Evolutionary conservation across 2,797 vertebrate genomes (phyloP).

Genomic region (Thaleichthys pacificus): DNA sequence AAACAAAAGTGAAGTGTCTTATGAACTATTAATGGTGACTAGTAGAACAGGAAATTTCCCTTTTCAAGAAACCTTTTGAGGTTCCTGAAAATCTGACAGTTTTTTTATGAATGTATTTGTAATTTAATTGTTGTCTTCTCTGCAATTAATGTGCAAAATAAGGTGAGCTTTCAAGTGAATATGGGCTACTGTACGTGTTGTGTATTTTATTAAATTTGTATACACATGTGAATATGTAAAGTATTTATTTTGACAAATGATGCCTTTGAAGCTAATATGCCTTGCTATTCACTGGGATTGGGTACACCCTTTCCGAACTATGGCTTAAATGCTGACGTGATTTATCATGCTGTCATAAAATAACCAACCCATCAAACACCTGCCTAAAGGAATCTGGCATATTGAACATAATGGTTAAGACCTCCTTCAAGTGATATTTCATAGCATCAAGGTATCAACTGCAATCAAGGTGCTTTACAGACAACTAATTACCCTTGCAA

Average conservation of each 20-base stretch:
- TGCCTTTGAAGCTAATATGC: slow-evolving; percentile 50
- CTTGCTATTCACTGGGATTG: slow-evolving; percentile 45
- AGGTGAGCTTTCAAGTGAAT: slow-evolving; percentile 98
- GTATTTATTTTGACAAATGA: slow-evolving; percentile 86
- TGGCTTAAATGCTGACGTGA: slow-evolving; percentile 30
- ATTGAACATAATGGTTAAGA: slow-evolving; percentile 15
- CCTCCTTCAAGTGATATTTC: slow-evolving; percentile 27
- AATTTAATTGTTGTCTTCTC: slow-evolving; percentile 96
- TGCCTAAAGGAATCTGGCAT: slow-evolving; percentile 35
- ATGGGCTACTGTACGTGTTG: slow-evolving; percentile 93
- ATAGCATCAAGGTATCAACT: slow-evolving; percentile 6
- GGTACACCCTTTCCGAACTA: slow-evolving; percentile 53
- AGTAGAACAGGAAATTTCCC: slow-evolving; percentile 88
- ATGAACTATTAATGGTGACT: slow-evolving; percentile 83
- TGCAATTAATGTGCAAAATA: slow-evolving; percentile 96
- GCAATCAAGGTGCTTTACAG: background rate
- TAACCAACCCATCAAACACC: slow-evolving; percentile 35
- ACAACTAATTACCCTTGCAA: slow-evolving; percentile 4
- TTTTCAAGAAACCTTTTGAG: slow-evolving; percentile 89
- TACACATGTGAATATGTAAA: slow-evolving; percentile 94
- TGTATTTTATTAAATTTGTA: slow-evolving; percentile 99
- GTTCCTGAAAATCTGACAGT: slow-evolving; percentile 84
- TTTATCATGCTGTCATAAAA: slow-evolving; percentile 29
- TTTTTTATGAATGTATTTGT: slow-evolving; percentile 98
- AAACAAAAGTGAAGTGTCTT: slow-evolving; percentile 79